phyloP scores from a whole-genome alignment of 1,140 invertebrate genomes.

The Procambarus clarkii region DNA sequence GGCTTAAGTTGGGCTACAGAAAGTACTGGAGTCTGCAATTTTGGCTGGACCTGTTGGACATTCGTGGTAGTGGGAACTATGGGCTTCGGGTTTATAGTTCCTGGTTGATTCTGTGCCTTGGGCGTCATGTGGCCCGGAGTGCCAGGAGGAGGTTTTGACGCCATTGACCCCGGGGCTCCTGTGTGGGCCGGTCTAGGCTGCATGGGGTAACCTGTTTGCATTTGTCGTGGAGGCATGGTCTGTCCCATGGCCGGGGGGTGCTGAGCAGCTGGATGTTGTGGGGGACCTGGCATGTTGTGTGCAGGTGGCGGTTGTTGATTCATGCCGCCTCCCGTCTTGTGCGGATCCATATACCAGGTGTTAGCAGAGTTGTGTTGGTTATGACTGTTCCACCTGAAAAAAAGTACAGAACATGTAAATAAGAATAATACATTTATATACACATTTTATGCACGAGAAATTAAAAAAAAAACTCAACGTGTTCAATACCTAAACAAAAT shows the following conservation, averaged over 20 bases:
- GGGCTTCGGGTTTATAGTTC: slow-evolving; percentile 50
- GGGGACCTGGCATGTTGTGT: slow-evolving; percentile 68
- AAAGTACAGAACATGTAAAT: neutral
- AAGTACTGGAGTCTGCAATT: slow-evolving; percentile 22
- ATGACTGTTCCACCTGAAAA: slow-evolving; percentile 54
- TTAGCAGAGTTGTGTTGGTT: slow-evolving; percentile 64
- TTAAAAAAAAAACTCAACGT: no score
- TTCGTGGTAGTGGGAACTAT: slow-evolving; percentile 41
- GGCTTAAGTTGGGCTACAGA: slow-evolving; percentile 37
- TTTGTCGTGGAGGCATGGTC: slow-evolving; percentile 54
- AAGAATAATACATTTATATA: no score
- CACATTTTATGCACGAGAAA: no score
- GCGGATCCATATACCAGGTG: slow-evolving; percentile 70
- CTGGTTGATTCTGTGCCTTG: slow-evolving; percentile 40
- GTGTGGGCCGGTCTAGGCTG: slow-evolving; percentile 65
- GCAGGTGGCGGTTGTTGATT: slow-evolving; percentile 65
- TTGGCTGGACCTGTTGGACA: slow-evolving; percentile 54
- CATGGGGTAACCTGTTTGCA: slow-evolving; percentile 60
- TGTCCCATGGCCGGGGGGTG: slow-evolving; percentile 55
- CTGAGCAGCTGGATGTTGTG: slow-evolving; percentile 61
- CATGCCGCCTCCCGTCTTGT: slow-evolving; percentile 66
- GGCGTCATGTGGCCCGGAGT: slow-evolving; percentile 28
- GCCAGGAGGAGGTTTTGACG: slow-evolving; percentile 40
- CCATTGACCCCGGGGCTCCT: slow-evolving; percentile 53
- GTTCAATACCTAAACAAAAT: no score